phyloP scores from a whole-genome alignment of 2,113 vertebrate species.

The Spermophilus dauricus region DNA sequence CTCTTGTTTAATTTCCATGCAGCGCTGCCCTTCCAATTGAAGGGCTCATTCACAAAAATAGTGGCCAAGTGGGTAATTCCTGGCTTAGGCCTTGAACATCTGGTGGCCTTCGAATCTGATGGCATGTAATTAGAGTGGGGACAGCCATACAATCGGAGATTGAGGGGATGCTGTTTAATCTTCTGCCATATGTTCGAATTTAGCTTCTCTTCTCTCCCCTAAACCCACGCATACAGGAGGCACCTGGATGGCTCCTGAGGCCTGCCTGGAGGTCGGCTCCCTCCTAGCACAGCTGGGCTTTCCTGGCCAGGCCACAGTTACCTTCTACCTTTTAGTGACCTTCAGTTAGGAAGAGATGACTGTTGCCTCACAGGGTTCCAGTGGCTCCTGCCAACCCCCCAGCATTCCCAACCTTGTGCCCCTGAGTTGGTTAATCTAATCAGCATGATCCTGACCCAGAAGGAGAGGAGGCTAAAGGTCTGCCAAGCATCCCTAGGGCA shows the following conservation, averaged over 20 bases:
- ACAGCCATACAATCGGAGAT: conserved; percentile 90
- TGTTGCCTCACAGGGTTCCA: not conserved
- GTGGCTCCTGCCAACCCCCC: not conserved
- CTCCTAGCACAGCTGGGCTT: not conserved
- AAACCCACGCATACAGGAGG: conserved; percentile 62
- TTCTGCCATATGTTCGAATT: conserved; percentile 89
- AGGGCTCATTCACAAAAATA: conserved; percentile 85
- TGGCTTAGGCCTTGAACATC: conserved; percentile 90
- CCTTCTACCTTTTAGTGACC: no score
- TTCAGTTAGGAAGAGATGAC: not conserved
- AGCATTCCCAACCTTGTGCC: not conserved
- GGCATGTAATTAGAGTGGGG: conserved; percentile 91
- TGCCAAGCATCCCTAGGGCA: not conserved
- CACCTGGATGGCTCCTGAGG: conserved; percentile 70
- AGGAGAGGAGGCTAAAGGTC: not conserved
- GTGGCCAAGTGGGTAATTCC: conserved; percentile 91
- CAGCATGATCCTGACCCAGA: accelerated
- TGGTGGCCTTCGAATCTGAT: conserved; percentile 90
- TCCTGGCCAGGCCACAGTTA: not conserved
- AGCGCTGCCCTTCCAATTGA: conserved; percentile 78
- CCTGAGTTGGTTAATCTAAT: not conserved
- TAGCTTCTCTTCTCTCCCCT: not conserved
- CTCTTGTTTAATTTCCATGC: conserved; percentile 71
- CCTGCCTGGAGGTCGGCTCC: accelerated
- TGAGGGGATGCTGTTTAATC: conserved; percentile 88